Base-by-base conservation (phyloP, 2,888 invertebrate genomes). In the Nysson spinosus region DNA sequence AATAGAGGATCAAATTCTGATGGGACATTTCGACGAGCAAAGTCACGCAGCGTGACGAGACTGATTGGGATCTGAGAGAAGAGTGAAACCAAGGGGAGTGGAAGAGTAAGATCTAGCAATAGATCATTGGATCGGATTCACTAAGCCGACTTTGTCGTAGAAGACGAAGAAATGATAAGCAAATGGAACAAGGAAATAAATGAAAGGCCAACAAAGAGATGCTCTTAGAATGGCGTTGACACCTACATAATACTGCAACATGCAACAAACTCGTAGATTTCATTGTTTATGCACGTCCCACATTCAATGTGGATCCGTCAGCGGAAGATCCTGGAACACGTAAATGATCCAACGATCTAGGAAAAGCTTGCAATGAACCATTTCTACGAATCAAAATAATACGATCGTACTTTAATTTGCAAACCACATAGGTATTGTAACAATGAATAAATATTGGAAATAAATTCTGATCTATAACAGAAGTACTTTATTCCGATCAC, bases 171-270 rank as follows among this genome's bases (percentile, higher is more conserved):
- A 39, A 50, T 40, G 24, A n/a, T n/a, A n/a, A n/a, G n/a, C 40
- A 2, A 11, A 3, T 3, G 39, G 26, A 40, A 28, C 34, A 7
- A 11, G n/a, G n/a, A n/a, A n/a, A n/a, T n/a, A n/a, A n/a, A n/a
- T 17, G 19, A 19, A 35, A 47, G 14, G 22, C 30, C 39, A 51
- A 37, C 30, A 56, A 64, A 64, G 50, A 72, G 47, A 32, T 39
- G 55, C 47, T 30, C 39, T 14, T 24, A 57, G 61, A 68, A 68
- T 62, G 66, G 56, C 40, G 73, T 58, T 66, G 73, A 77, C 77
- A 73, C 79, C 77, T 72, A 79, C 78, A 61, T 71, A 71, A 69
- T 63, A 57, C 52, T 44, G 50, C 19, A 55, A 63, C 68, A 49
- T 54, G 65, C 51, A 69, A 68, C 58, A 49, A 58, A 57, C 40